These are phyloP conservation scores for Euproctis similis DNA, from an alignment of 2,888 invertebrate species.

Conservation along the genomic window DNA sequence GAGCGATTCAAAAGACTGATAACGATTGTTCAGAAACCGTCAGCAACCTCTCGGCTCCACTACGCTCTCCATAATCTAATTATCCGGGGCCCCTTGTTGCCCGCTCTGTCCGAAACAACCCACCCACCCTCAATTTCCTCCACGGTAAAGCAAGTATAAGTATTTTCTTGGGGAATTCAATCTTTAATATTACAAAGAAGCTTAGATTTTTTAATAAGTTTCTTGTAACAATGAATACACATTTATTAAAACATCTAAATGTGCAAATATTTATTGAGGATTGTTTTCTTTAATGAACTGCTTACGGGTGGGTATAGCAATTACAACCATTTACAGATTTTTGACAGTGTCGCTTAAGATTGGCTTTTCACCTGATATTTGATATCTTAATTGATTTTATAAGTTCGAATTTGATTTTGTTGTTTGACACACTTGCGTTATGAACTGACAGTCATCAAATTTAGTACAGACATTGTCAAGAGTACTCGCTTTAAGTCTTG, in stretches of 20 bases:
- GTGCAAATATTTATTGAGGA: background rate
- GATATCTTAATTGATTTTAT: no score
- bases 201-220: constrained; percentile 38
- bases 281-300: background rate
- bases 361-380: no score
- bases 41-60: constrained; percentile 49
- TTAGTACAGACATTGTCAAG: no score
- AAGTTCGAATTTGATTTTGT: no score
- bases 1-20: constrained; percentile 50
- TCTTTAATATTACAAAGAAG: constrained; percentile 39
- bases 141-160: constrained; percentile 46
- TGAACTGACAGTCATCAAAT: no score
- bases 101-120: constrained; percentile 45
- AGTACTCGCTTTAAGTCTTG: no score
- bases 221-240: constrained; percentile 15
- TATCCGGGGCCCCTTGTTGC: constrained; percentile 63
- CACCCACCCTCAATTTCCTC: constrained; percentile 46
- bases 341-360: no score
- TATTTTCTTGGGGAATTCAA: constrained; percentile 53
- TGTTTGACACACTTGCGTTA: no score
- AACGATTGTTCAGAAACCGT: constrained; percentile 52
- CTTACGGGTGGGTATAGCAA: no score
- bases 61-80: constrained; percentile 66
- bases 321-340: no score
- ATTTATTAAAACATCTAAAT: background rate